These are phyloP conservation scores for Chydorus sphaericus DNA, from an alignment of 2,888 invertebrate genomes.

Conservation along the genomic window DNA sequence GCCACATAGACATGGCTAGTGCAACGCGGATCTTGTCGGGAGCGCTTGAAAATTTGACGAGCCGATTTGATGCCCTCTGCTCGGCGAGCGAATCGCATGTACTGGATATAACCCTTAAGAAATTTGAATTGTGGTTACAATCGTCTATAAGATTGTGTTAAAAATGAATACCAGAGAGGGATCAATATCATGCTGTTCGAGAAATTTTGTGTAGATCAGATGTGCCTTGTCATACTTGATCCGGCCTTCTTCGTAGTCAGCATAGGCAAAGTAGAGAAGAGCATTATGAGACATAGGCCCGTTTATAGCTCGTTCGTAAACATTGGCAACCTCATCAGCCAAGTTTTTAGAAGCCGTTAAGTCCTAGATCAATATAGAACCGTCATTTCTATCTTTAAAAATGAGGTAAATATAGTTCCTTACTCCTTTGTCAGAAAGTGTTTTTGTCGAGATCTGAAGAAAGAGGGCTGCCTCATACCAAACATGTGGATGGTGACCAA, in stretches of 20 bases:
- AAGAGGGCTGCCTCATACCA: constrained; percentile 99
- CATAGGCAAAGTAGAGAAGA: constrained; percentile 91
- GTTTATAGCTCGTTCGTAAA: constrained; percentile 86
- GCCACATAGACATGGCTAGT: constrained; percentile 91
- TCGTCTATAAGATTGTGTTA: neutral
- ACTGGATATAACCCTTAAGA: constrained; percentile 79
- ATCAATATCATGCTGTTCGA: constrained; percentile 80
- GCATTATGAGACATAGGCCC: constrained; percentile 81
- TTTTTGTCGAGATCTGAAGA: constrained; percentile 84
- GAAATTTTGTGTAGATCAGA: constrained; percentile 80
- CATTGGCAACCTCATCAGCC: constrained; percentile 84
- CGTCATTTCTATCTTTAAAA: neutral
- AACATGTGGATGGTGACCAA: constrained; percentile 95
- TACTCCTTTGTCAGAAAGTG: constrained; percentile 86
- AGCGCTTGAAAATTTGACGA: constrained; percentile 82
- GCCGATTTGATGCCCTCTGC: constrained; percentile 98
- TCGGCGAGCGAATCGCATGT: constrained; percentile 95
- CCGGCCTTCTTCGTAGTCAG: constrained; percentile 95
- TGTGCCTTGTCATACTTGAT: constrained; percentile 94
- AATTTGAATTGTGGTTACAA: neutral
- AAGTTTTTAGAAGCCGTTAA: constrained; percentile 82
- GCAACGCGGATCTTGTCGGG: constrained; percentile 69
- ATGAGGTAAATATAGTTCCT: constrained; percentile 27
- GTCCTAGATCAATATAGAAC: constrained; percentile 43
- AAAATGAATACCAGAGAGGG: constrained; percentile 63